Evolutionary conservation across 2,797 vertebrate genomes (phyloP).

Genomic region (Hyperoplus lanceolatus): DNA sequence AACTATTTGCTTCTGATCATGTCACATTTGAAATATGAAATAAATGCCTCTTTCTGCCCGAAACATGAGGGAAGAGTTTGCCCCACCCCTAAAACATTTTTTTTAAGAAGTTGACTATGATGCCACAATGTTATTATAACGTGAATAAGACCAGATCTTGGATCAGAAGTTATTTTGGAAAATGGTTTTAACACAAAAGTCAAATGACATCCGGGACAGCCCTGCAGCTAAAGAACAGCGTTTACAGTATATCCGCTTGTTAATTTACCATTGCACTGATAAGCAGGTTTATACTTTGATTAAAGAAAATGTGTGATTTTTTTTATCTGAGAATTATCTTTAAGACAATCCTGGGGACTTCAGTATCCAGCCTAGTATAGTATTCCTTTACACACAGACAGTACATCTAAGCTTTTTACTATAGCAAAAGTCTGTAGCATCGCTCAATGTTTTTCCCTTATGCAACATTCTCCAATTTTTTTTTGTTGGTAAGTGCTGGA

Average conservation of each 20-base stretch:
- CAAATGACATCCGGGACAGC: conserved; percentile 17
- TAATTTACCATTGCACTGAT: background rate
- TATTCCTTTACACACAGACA: conserved; percentile 30
- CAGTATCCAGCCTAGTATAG: conserved; percentile 18
- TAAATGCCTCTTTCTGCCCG: conserved; percentile 37
- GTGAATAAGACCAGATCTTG: conserved; percentile 17
- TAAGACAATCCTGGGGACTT: conserved; percentile 14
- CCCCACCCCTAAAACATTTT: conserved; percentile 40
- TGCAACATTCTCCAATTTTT: conserved; percentile 62
- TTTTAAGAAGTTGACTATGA: conserved; percentile 37
- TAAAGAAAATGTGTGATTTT: conserved; percentile 30
- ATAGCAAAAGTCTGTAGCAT: conserved; percentile 49
- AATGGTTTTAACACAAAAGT: conserved; percentile 26
- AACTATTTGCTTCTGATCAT: conserved; percentile 55
- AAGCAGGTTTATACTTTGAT: conserved; percentile 1
- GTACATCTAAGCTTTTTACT: conserved; percentile 6
- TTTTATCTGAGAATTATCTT: conserved; percentile 23
- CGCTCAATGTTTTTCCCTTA: conserved; percentile 66
- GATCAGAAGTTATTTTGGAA: conserved; percentile 54
- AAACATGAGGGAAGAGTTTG: conserved; percentile 42
- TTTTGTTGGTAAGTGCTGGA: conserved; percentile 49
- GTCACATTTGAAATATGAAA: conserved; percentile 53
- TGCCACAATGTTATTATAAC: conserved; percentile 49
- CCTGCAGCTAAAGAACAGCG: conserved; percentile 6
- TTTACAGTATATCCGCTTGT: conserved; percentile 11